phyloP scores from a whole-genome alignment of 2,888 invertebrate genomes.

The Heliconius charithonia region DNA sequence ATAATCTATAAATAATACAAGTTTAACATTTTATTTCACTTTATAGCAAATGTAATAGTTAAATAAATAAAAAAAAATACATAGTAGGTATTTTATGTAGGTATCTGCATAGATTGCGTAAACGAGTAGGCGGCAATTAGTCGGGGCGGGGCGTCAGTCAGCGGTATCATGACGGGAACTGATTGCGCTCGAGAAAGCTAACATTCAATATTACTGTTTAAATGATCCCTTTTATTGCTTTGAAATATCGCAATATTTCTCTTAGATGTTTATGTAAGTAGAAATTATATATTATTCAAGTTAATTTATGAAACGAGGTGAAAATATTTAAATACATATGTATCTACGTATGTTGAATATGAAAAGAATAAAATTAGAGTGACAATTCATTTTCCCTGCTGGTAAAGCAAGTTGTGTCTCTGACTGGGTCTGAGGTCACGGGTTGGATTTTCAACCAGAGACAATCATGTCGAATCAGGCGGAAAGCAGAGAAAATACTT shows the following conservation, averaged over 20 bases:
- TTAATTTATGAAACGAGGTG: background rate
- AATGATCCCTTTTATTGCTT: constrained; percentile 37
- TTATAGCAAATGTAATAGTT: background rate
- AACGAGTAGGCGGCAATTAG: constrained; percentile 76
- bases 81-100: constrained; percentile 52
- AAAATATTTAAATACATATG: background rate
- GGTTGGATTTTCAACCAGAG: background rate
- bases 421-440: background rate
- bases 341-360: background rate
- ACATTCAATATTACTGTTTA: constrained; percentile 42
- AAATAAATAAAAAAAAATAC: background rate
- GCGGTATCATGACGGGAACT: constrained; percentile 56
- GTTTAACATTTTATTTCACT: background rate
- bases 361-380: background rate
- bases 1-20: background rate
- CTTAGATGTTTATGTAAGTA: background rate
- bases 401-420: no score
- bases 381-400: background rate
- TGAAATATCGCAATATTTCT: constrained; percentile 29
- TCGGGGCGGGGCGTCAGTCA: constrained; percentile 65
- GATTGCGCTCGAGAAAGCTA: constrained; percentile 52
- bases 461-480: background rate
- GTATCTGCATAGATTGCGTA: constrained; percentile 61
- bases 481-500: no score
- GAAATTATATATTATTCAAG: background rate